Base-by-base conservation (phyloP, 2,797 vertebrate species). In the Amazona ochrocephala region DNA sequence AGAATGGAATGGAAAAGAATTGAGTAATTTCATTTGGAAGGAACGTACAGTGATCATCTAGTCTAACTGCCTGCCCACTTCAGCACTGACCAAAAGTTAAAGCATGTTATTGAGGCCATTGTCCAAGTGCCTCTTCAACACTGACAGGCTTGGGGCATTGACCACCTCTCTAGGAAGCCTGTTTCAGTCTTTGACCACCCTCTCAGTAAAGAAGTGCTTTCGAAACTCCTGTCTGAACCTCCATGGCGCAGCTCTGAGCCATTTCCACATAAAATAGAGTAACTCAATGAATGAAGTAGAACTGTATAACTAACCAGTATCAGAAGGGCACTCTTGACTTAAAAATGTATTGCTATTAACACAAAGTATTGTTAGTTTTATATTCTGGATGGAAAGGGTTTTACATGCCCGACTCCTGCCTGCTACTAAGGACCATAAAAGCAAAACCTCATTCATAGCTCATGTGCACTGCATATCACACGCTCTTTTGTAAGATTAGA, bases 401-500 rank as follows among this genome's bases (percentile, higher is more conserved):
- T 94, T 87, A 87, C 30, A 34, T 0, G 1, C 5, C 2, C 20
- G 51, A 48, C 27, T 74, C 13, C 79, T 71, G 53, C 47, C 62
- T 89, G 71, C 30, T 88, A 48, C 13, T 68, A 60, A 72, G 41
- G 66, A 37, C 20, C 2, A 7, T 42, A 75, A 71, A 72, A 89
- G 60, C 4, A 18, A 90, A 94, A 77, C 5, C 45, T 77, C 62
- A 34, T 56, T 79, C 71, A 75, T 34, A 83, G 75, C 53, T 76
- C 60, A 17, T 19, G 50, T 53, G 17, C 53, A 9, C 61, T 53
- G 56, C 7, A 1, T 37, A 61, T 50, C 68, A 44, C 24, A 22
- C 7, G 16, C 9, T 79, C 60, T 66, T 96, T 85, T 94, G 86
- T 92, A 95, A 94, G 94, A 95, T 96, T 58, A 96, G 80, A 96